Evolutionary conservation across 1,140 invertebrate genomes (phyloP), one percentile per base, ranked within the genome.

Genomic region (Dinothrombium tinctorium): DNA sequence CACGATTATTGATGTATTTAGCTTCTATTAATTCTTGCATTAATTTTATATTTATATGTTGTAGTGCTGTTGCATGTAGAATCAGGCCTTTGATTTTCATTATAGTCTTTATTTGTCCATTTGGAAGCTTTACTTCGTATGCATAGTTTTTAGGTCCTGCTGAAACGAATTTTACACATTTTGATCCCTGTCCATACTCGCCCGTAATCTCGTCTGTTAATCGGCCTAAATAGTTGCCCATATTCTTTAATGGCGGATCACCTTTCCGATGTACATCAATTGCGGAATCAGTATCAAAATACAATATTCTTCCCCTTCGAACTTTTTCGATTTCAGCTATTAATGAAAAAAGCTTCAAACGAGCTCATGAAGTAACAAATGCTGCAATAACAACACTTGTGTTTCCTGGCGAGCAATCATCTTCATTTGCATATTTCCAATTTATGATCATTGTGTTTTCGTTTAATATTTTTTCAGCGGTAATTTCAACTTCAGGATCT

Each of bases 271-370:
- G 35, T 3, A 49, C 19, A 37, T 51, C 57, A 25, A 57, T 50
- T 17, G 54, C 35, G 14, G 41, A 48, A 46, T 62, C 60, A 3
- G 59, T 64, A 44, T 62, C 61, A 23, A 48, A 56, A 43, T 63
- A 63, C 3, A 60, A 36, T 3, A 54, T 53, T 23, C 51, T 35
- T 2, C 40, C 40, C 12, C 9, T 4, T 14, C 40, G 21, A 26
- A 5, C 6, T 5, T 4, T 4, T 15, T 45, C 49, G 11, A 62
- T 35, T 23, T 46, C 40, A 47, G 58, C 50, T 12, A 62, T 40
- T 37, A 54, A 52, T 17, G 37, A 33, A 38, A 59, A 61, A 4
- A 62, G 48, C 45, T 57, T 52, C 8, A 62, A 39, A 2, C 59
- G 41, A 0, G 57, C 59, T 35, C 56, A 53, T 9, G 56, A 50